Conservation (phyloP, 2,113 vertebrate genomes). For the Python bivittatus region DNA sequence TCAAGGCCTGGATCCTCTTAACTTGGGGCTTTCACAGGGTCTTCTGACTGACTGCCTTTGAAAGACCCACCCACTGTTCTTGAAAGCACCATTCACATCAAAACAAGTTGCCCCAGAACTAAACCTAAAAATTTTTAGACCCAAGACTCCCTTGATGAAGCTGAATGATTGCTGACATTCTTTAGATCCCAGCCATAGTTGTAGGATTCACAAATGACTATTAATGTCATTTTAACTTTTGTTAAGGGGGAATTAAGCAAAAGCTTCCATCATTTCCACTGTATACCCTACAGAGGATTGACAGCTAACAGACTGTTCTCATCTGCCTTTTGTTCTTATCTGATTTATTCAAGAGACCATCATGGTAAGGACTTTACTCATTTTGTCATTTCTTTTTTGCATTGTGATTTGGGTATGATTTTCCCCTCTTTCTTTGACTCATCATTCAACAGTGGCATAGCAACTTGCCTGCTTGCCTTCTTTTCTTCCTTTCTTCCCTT, state of each 20-base stretch:
- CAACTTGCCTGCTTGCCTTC: neutral
- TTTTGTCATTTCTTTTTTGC: neutral
- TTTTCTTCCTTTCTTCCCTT: neutral
- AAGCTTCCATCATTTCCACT: constrained; percentile 12
- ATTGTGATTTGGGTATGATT: neutral
- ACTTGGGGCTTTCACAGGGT: neutral
- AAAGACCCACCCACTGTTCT: neutral
- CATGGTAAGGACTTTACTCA: neutral
- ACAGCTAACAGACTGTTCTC: neutral
- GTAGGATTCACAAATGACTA: neutral
- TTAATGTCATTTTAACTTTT: neutral
- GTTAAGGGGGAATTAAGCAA: constrained; percentile 25
- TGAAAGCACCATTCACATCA: neutral
- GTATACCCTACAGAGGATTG: constrained; percentile 3
- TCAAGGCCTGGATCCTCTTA: neutral
- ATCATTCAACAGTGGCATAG: neutral
- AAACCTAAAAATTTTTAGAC: too few species aligned
- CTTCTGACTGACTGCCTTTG: too few species aligned
- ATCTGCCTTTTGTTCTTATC: constrained; percentile 21
- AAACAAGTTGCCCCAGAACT: neutral
- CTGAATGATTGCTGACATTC: neutral
- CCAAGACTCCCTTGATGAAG: too few species aligned
- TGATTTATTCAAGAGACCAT: neutral
- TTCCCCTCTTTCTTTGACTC: neutral
- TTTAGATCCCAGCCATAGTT: neutral